Base-by-base conservation (phyloP, 2,113 vertebrate species). In the Indicator indicator region DNA sequence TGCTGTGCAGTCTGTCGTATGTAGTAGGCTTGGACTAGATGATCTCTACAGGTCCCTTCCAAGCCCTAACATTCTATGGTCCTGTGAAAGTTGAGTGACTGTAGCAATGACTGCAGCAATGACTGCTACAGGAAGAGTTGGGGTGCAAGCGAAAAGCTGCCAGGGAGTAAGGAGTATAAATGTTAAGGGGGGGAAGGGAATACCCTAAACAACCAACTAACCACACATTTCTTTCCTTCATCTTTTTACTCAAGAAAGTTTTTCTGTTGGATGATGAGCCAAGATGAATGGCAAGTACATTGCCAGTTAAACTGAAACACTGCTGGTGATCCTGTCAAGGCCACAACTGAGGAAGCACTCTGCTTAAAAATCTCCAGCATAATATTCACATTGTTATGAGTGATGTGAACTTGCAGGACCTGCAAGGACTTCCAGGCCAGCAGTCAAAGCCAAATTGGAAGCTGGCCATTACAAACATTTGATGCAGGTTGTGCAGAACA, bases 361-460 rank as follows among this genome's bases (percentile, higher is more conserved):
- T 12, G 6, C 32, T 86, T 38, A 36, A 44, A 80, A 76, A 56
- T 5, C 73, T 4, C 12, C 20, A 62, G 14, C 33, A 26, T 12
- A 20, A 30, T 16, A 6, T 36, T 69, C 58, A 36, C 17, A 12
- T 52, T 65, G 36, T 33, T 54, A 59, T 2, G 7, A 73, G 9
- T 9, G 8, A 46, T 16, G 18, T 9, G 42, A 81, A 55, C 13
- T 46, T 0, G 0, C 36, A 48, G 32, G 38, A 52, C 18, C 32
- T 60, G 28, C 18, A 38, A 30, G 56, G 8, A 83, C n/a, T 68
- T 58, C 14, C 27, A n/a, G 9, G 46, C 19, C 48, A 68, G 42
- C 27, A 76, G 23, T 20, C 69, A 62, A 54, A 72, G 33, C 16
- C 77, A 72, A 52, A 52, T 3, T 19, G 33, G 36, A 86, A 50